Evolutionary conservation across 2,888 invertebrate genomes (phyloP).

Genomic region (Spodoptera exigua): DNA sequence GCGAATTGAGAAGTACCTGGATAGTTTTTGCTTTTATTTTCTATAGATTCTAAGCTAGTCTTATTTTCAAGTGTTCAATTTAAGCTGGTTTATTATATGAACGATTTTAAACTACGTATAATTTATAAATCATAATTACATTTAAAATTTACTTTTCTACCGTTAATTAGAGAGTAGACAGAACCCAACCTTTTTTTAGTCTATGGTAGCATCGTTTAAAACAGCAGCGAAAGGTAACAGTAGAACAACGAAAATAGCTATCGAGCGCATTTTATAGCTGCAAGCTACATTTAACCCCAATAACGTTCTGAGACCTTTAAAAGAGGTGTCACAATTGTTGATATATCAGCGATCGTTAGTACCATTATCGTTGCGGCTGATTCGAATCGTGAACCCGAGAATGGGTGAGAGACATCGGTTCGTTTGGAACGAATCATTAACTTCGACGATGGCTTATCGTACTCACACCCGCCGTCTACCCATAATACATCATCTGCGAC

Average conservation of each 20-base stretch:
- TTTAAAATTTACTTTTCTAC: too few species aligned
- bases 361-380: slow-evolving; percentile 40
- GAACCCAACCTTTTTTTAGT: too few species aligned
- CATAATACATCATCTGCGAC: slow-evolving; percentile 73
- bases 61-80: too few species aligned
- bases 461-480: slow-evolving; percentile 57
- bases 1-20: too few species aligned
- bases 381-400: slow-evolving; percentile 44
- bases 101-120: too few species aligned
- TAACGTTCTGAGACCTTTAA: slow-evolving; percentile 18
- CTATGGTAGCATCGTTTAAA: too few species aligned
- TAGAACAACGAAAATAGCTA: neutral
- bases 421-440: slow-evolving; percentile 71
- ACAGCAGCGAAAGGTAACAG: too few species aligned
- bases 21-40: too few species aligned
- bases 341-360: slow-evolving; percentile 41
- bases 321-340: slow-evolving; percentile 27
- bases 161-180: too few species aligned
- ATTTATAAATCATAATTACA: too few species aligned
- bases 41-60: too few species aligned
- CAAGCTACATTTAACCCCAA: slow-evolving; percentile 13
- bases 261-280: slow-evolving; percentile 7
- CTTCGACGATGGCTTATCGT: slow-evolving; percentile 68
- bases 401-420: slow-evolving; percentile 62
- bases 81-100: too few species aligned